phyloP scores from a whole-genome alignment of 2,888 invertebrate species.

The Hololepta plana region DNA sequence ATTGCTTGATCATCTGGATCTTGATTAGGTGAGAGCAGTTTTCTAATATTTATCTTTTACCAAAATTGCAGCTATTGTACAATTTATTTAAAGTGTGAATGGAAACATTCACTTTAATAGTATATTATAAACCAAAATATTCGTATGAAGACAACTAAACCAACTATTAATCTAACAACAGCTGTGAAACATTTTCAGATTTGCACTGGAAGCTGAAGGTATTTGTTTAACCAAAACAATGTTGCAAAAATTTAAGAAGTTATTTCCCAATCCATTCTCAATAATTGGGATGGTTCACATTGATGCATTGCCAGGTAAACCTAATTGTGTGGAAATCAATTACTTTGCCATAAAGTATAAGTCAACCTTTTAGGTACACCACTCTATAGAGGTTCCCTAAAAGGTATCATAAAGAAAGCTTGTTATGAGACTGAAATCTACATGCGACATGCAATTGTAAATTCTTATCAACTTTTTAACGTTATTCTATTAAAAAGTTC shows the following conservation, averaged over 20 bases:
- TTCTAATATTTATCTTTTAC: too few species aligned
- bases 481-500: not conserved
- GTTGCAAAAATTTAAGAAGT: constrained; percentile 20
- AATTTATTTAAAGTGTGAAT: too few species aligned
- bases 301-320: constrained; percentile 45
- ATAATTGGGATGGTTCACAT: constrained; percentile 59
- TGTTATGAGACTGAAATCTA: constrained; percentile 43
- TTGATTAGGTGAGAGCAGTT: too few species aligned
- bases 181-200: too few species aligned
- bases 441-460: constrained; percentile 17
- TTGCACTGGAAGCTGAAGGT: too few species aligned
- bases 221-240: too few species aligned
- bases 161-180: too few species aligned
- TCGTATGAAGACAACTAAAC: too few species aligned
- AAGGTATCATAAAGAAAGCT: constrained; percentile 36
- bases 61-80: too few species aligned
- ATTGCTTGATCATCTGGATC: too few species aligned
- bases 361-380: constrained; percentile 36
- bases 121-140: too few species aligned
- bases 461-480: not conserved
- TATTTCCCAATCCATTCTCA: constrained; percentile 30
- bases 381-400: constrained; percentile 31
- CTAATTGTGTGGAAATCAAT: constrained; percentile 3
- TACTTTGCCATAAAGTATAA: not conserved
- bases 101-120: too few species aligned